Base-by-base conservation (phyloP, 2,797 vertebrate genomes). In the Chiloscyllium punctatum region DNA sequence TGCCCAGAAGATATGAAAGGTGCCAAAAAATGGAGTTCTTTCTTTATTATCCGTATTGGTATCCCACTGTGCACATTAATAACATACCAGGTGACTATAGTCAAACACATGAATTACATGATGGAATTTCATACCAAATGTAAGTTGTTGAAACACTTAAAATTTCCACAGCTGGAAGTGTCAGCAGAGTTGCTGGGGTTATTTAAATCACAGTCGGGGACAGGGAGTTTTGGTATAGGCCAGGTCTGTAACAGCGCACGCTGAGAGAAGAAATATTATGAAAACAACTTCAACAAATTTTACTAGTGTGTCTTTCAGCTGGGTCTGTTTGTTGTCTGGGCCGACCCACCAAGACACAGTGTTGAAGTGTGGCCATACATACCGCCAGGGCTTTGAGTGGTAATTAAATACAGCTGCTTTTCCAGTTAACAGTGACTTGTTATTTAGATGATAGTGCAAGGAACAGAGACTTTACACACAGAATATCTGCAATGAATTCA, bases 361-460 rank as follows among this genome's bases (percentile, higher is more conserved):
- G 68, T 95, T 95, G 94, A 77, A 95, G 6, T 25, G 1, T 53
- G 48, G 42, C 94, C 71, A 77, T 77, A 33, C 11, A 57, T 51
- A 23, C 42, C 71, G 69, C 94, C 48, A 57, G 68, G 94, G 71
- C 25, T 30, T 95, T 72, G 48, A 94, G 37, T 77, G 48, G 69
- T 95, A 95, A 95, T 95, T 71, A 95, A 30, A 77, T 95, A 74
- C 94, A 95, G 71, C 53, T 95, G 94, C 42, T 95, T 42, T 94
- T 53, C 51, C 48, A 94, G 48, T 95, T 74, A 72, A 77, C 15
- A 5, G 48, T 95, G 94, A 95, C 68, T 95, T 74, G 71, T 77
- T 95, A 51, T 33, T 95, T 30, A 57, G 71, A 53, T 77, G 94
- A n/a, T 95, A 74, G 8, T 53, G 16, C 42, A 51, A 74, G 42